Base-by-base conservation (phyloP, 2,113 vertebrate species). In the Ammodytes dubius region DNA sequence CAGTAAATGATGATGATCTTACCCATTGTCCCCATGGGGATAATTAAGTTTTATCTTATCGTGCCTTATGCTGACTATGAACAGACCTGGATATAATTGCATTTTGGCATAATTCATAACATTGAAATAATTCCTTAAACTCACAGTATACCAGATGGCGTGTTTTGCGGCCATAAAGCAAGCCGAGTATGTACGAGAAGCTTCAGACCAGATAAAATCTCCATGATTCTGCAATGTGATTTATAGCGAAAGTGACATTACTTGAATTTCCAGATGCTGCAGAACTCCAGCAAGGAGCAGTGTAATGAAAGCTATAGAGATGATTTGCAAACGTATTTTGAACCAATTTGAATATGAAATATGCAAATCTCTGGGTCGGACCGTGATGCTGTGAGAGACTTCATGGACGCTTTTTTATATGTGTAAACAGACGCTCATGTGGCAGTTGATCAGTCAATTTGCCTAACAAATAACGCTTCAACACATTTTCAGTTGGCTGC, bases 371-470 rank as follows among this genome's bases (percentile, higher is more conserved):
- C 54, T 53, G 19, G 56, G 52, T 40, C 42, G 70, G 70, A 69
- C 72, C 72, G 59, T 67, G 78, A 58, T 71, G 70, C 79, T 70
- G 70, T 2, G 80, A 86, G 73, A 80, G 60, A 70, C 86, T 75
- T 67, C 70, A 81, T 73, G 85, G 72, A 45, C 54, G 74, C 77
- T 82, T 84, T 68, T 74, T 82, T 84, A 65, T 74, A 85, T 86
- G 84, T 88, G 73, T 82, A 82, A 87, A 82, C 73, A 88, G 59
- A 68, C 19, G 65, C 69, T 58, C 64, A 70, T 12, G 72, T 87
- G 93, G 88, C 92, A 79, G 92, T 92, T 93, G 91, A 91, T 78
- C 40, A 71, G 81, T 43, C 11, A 10, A 91, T 93, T 94, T 92
- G 92, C 76, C 74, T 93, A 91, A 93, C 91, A 93, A 94, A 93